Conservation (phyloP, 2,113 vertebrate species). For the Cochlearius cochlearius region DNA sequence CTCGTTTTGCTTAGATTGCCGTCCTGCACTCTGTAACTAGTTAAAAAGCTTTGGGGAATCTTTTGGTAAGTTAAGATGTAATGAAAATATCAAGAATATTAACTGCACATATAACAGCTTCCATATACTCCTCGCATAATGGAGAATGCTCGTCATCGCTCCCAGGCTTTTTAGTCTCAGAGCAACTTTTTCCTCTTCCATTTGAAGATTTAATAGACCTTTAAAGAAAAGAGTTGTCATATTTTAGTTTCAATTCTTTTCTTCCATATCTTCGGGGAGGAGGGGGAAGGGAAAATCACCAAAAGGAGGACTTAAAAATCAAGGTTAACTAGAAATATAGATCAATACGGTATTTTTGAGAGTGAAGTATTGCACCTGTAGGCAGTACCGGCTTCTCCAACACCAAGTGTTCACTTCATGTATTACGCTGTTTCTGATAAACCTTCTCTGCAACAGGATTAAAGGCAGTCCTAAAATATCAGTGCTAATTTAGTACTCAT, state of each 20-base stretch:
- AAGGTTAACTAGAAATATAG: background rate
- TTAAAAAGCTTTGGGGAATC: background rate
- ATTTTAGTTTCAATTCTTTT: background rate
- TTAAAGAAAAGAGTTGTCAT: background rate
- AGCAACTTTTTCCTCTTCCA: background rate
- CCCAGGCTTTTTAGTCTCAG: background rate
- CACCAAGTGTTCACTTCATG: background rate
- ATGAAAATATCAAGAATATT: background rate
- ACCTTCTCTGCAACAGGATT: constrained; percentile 48
- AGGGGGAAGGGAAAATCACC: background rate
- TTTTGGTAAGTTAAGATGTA: background rate
- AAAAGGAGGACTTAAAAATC: background rate
- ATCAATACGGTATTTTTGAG: background rate
- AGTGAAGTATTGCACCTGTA: background rate
- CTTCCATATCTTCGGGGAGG: background rate
- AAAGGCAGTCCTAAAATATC: constrained; percentile 58
- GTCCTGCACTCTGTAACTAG: background rate
- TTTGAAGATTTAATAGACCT: background rate
- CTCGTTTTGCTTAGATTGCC: background rate
- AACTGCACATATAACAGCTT: background rate
- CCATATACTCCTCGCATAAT: background rate
- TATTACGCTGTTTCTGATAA: background rate
- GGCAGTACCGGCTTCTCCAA: background rate
- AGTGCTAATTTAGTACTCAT: constrained; percentile 52
- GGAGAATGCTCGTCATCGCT: background rate